A percentile compares a stretch with the other conserved stretches of the same genome.
These are phyloP conservation scores for Amphiprion clarkii DNA, from an alignment of 2,797 vertebrate species.

Conservation along the genomic window DNA sequence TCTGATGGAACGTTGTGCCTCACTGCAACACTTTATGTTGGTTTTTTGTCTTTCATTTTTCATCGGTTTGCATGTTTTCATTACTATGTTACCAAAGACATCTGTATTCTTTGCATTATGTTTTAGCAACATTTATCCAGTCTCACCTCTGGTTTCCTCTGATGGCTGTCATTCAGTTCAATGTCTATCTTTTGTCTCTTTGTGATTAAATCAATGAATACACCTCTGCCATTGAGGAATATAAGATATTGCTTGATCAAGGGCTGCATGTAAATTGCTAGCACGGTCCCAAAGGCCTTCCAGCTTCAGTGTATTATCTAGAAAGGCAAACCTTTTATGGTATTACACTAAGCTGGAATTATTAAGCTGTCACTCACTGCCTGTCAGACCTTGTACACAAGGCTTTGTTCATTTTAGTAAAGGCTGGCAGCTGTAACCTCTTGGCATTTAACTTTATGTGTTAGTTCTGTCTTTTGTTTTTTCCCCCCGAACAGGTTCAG, in stretches of 20 bases:
- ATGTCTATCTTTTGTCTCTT: slow-evolving; percentile 30
- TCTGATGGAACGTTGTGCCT: no score
- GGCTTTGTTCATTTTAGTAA: slow-evolving; percentile 50
- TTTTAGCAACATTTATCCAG: slow-evolving; percentile 7
- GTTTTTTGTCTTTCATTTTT: no score
- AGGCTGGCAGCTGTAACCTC: slow-evolving; percentile 32
- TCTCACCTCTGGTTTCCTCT: slow-evolving; percentile 9
- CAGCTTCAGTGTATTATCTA: slow-evolving; percentile 47
- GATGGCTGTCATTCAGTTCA: slow-evolving; percentile 20
- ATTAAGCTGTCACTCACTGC: slow-evolving; percentile 69
- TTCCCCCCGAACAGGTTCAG: not conserved
- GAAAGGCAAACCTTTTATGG: slow-evolving; percentile 54
- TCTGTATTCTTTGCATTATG: not conserved
- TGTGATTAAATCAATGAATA: slow-evolving; percentile 52
- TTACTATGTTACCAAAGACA: not conserved
- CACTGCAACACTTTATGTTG: no score
- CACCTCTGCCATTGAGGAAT: slow-evolving; percentile 41
- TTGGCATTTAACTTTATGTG: slow-evolving; percentile 40
- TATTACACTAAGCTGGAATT: slow-evolving; percentile 56
- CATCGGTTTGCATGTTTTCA: no score
- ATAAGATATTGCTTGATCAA: slow-evolving; percentile 27
- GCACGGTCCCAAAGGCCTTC: slow-evolving; percentile 35
- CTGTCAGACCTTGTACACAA: slow-evolving; percentile 41
- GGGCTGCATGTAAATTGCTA: slow-evolving; percentile 57
- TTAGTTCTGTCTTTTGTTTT: slow-evolving; percentile 3